Evolutionary conservation across 92 coral and sea anemone species (phyloP).

Genomic region (Actinernus sp.): DNA sequence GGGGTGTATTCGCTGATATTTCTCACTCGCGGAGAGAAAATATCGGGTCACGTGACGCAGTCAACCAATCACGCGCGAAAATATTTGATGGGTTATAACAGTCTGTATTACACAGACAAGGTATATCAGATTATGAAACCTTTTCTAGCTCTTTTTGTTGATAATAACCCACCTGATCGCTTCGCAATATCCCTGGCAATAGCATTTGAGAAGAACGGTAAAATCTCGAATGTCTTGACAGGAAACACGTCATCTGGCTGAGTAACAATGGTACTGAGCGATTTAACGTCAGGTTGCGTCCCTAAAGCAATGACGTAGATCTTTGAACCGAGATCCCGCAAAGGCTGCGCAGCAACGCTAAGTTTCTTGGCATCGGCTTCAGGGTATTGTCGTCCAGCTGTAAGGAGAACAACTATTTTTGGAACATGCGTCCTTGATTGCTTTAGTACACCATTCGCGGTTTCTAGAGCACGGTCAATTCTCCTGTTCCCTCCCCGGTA

Average conservation of each 20-base stretch:
- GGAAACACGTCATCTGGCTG: conserved; percentile 49
- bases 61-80: no score
- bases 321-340: conserved; percentile 32
- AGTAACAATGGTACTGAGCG: conserved; percentile 35
- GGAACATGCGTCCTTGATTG: conserved; percentile 18
- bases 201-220: conserved; percentile 21
- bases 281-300: conserved; percentile 17
- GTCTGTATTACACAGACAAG: no score
- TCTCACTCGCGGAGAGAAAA: no score
- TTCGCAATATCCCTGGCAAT: conserved; percentile 28
- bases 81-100: no score
- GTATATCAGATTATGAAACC: no score
- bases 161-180: conserved; percentile 9
- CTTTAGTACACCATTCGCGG: conserved; percentile 35
- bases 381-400: no score
- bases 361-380: conserved; percentile 41
- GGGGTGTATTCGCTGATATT: no score
- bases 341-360: conserved; percentile 25
- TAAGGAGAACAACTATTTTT: conserved; percentile 55
- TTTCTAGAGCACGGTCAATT: conserved; percentile 65
- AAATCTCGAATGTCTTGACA: conserved; percentile 29
- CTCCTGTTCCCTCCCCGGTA: conserved; percentile 37
- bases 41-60: no score
- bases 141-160: no score
- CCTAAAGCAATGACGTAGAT: conserved; percentile 67